Evolutionary conservation across 2,888 invertebrate species (phyloP).

Genomic region (Glyphotaelius pellucidus): DNA sequence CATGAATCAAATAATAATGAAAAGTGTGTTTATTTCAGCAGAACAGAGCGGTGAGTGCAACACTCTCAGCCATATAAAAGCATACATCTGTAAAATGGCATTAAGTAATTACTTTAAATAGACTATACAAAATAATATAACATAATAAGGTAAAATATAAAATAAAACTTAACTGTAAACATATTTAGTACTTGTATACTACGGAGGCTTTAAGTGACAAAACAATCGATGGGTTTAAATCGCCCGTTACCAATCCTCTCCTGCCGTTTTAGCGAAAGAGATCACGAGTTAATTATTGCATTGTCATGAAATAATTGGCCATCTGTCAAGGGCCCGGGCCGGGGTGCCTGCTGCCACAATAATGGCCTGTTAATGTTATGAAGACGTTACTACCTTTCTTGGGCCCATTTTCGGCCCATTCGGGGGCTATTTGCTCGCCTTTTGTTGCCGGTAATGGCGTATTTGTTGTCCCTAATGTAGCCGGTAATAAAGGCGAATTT

Average conservation of each 20-base stretch:
- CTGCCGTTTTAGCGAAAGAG: slow-evolving; percentile 17
- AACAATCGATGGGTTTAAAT: too few species aligned
- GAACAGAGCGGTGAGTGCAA: too few species aligned
- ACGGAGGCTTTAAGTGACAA: too few species aligned
- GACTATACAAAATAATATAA: too few species aligned
- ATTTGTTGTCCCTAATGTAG: slow-evolving; percentile 54
- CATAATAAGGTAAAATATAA: too few species aligned
- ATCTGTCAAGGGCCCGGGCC: slow-evolving; percentile 58
- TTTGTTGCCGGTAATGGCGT: slow-evolving; percentile 50
- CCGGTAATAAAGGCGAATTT: slow-evolving; percentile 56
- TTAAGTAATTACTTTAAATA: too few species aligned
- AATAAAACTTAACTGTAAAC: too few species aligned
- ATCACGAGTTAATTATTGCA: slow-evolving; percentile 61
- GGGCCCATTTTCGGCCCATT: slow-evolving; percentile 45
- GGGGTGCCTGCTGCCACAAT: slow-evolving; percentile 37
- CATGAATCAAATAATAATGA: too few species aligned
- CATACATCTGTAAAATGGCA: too few species aligned
- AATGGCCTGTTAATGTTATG: slow-evolving; percentile 53
- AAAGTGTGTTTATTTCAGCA: too few species aligned
- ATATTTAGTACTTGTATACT: too few species aligned
- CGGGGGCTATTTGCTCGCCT: slow-evolving; percentile 47
- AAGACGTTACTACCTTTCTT: slow-evolving; percentile 39
- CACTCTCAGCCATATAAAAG: too few species aligned
- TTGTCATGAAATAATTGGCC: slow-evolving; percentile 65
- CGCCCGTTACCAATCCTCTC: neutral